phyloP scores from a whole-genome alignment of 2,888 invertebrate species.

The Pseudolycoriella hygida region DNA sequence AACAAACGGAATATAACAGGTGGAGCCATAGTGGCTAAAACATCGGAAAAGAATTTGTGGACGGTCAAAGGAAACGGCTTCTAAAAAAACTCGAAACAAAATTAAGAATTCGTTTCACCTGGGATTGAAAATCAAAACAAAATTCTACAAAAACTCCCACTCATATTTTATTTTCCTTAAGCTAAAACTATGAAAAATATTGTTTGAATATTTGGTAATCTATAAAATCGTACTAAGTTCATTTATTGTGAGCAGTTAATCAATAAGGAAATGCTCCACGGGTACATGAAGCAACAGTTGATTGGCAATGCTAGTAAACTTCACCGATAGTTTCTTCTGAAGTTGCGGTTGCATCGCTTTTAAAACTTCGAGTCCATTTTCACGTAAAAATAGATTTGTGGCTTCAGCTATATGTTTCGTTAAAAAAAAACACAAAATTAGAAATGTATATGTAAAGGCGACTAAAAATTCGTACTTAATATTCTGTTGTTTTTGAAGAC shows the following conservation, averaged over 20 bases:
- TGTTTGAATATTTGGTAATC: not conserved
- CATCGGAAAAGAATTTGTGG: no score
- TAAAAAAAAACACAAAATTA: not conserved
- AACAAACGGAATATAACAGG: no score
- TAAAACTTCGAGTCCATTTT: conserved; percentile 49
- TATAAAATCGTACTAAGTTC: not conserved
- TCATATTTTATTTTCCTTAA: no score
- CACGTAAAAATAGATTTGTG: conserved; percentile 48
- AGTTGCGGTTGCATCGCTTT: conserved; percentile 51
- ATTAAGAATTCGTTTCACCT: no score
- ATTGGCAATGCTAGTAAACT: conserved; percentile 46
- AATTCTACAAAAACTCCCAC: no score
- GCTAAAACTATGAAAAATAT: not conserved
- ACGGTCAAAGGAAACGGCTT: no score
- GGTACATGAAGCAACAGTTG: conserved; percentile 45
- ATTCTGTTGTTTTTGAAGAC: conserved; percentile 51
- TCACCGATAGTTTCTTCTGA: conserved; percentile 40
- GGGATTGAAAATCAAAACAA: no score
- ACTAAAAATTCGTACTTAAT: conserved; percentile 36
- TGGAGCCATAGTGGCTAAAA: no score
- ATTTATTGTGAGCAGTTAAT: conserved; percentile 6
- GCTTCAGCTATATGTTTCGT: conserved; percentile 38
- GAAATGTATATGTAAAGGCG: not conserved
- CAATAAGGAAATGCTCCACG: conserved; percentile 36
- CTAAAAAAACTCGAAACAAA: no score